Evolutionary conservation across 2,797 vertebrate genomes (phyloP), one percentile per base, ranked within the genome.

Genomic region (Emydoidea blandingii): DNA sequence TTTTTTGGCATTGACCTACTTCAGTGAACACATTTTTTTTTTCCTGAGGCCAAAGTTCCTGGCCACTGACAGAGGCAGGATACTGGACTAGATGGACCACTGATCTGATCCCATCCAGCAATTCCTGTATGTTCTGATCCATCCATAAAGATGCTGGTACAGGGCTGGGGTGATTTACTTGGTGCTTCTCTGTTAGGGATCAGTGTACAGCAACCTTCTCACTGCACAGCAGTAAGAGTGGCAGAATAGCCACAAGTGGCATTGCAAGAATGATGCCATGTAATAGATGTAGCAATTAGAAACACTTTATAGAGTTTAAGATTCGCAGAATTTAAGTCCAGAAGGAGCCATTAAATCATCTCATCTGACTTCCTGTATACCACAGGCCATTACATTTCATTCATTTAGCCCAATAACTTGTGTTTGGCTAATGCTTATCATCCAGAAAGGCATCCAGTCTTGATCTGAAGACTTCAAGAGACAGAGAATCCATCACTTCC

Each of bases 371-470:
- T 79, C 23, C 72, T 84, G 34, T 6, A 8, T 2, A 34, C 10
- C 19, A 49, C 31, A 81, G n/a, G 86, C 2, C 2, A 93, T 81
- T 14, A 37, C 6, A 29, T 3, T 85, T 74, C 34, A 93, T 2
- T 82, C 6, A 14, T 83, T 93, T 85, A 79, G 4, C 37, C 16
- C 49, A 80, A 91, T 50, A 9, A 57, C 2, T 83, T 57, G 25
- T 11, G 1, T 79, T 34, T 88, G 59, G 4, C 68, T 83, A n/a
- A 0, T 0, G 12, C 79, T 25, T 57, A 57, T 57, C 23, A 11
- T 1, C 31, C 31, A 54, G 65, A 47, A 18, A 91, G 31, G 29
- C 2, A 72, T 53, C 29, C 84, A 25, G 44, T 52, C 49, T 0
- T 0, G 2, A 27, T 81, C 93, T 53, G 65, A 93, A 74, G 34